A percentile compares a stretch with the other conserved stretches of the same genome.
Conservation (phyloP, 2,797 vertebrate genomes). For the Parauchenoglanis punctatus region DNA sequence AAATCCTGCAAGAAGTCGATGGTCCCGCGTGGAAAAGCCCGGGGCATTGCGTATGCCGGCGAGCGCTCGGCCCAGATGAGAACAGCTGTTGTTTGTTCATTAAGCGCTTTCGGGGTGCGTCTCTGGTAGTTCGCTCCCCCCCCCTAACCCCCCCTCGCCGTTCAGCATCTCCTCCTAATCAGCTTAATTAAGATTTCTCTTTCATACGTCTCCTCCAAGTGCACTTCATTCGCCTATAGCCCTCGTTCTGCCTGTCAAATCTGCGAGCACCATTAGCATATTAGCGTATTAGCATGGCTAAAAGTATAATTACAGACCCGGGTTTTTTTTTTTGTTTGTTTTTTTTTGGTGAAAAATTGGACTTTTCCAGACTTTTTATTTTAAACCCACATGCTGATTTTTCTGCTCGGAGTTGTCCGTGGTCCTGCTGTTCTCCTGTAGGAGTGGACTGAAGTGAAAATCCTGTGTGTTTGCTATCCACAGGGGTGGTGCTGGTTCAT, state of each 20-base stretch:
- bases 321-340: background rate
- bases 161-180: slow-evolving; percentile 24
- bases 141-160: background rate
- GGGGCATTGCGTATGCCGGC: background rate
- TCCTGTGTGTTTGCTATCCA: background rate
- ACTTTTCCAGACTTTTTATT: background rate
- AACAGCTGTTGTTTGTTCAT: slow-evolving; percentile 27
- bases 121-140: background rate
- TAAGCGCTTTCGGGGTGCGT: slow-evolving; percentile 8
- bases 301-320: background rate
- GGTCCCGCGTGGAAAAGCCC: background rate
- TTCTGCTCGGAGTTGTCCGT: no score
- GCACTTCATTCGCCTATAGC: background rate
- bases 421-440: background rate
- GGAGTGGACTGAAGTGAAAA: background rate
- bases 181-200: slow-evolving; percentile 42
- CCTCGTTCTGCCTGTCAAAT: background rate
- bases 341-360: background rate
- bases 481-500: background rate
- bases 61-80: background rate
- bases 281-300: background rate
- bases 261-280: background rate
- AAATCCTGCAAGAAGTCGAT: background rate
- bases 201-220: slow-evolving; percentile 18
- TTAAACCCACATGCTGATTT: background rate